A percentile compares a stretch with the other conserved stretches of the same genome.
Evolutionary conservation across 2,113 vertebrate genomes (phyloP).

Genomic region (Triplophysa tibetana): DNA sequence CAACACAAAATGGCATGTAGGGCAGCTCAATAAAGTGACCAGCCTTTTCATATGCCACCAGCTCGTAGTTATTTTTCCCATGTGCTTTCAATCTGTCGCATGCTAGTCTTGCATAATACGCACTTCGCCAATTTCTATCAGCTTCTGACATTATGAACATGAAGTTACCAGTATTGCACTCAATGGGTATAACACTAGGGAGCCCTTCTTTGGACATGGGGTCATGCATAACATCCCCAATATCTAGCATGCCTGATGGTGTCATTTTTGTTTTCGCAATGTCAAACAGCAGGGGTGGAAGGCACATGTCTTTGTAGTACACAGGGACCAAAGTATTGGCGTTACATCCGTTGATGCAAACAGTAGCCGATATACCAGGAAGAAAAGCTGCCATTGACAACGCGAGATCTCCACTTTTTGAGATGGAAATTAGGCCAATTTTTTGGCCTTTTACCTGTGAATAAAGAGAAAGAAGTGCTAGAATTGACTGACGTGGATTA

Average conservation of each 20-base stretch:
- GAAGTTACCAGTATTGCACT: conserved; percentile 80
- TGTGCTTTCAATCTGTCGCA: conserved; percentile 72
- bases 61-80: conserved; percentile 76
- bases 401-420: conserved; percentile 82
- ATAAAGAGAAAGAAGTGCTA: background rate
- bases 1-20: conserved; percentile 78
- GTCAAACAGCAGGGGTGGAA: conserved; percentile 69
- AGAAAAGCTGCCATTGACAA: conserved; percentile 84
- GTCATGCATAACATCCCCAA: conserved; percentile 70
- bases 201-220: conserved; percentile 63
- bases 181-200: conserved; percentile 80
- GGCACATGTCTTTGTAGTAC: conserved; percentile 69
- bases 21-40: conserved; percentile 90
- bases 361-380: conserved; percentile 78
- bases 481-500: background rate
- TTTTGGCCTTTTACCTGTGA: conserved; percentile 74
- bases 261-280: conserved; percentile 38
- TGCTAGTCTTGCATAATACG: conserved; percentile 72
- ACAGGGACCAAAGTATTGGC: conserved; percentile 68
- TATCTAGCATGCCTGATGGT: conserved; percentile 70
- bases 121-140: conserved; percentile 88
- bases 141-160: conserved; percentile 83
- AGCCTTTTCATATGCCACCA: conserved; percentile 80
- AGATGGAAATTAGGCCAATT: conserved; percentile 84
- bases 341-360: conserved; percentile 79